Evolutionary conservation across 1,140 invertebrate genomes (phyloP).

Genomic region (Hypsibius dujardini): DNA sequence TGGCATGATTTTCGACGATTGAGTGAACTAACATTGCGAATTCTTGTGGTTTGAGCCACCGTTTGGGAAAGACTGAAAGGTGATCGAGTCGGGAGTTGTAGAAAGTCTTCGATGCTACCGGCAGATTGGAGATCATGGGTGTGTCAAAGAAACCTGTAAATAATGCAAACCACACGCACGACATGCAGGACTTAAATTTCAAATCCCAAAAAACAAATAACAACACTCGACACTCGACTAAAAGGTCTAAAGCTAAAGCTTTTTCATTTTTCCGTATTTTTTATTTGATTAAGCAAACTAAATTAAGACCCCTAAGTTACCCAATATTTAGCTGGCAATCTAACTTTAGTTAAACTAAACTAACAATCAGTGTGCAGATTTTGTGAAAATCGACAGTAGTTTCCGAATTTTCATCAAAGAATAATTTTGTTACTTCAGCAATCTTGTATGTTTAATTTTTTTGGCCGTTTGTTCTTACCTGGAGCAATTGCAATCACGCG

Average conservation of each 20-base stretch:
- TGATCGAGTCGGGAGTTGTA: neutral
- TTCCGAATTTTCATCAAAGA: neutral
- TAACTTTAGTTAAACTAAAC: neutral
- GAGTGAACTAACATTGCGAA: neutral
- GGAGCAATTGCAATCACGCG: conserved; percentile 67
- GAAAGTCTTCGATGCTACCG: too few species aligned
- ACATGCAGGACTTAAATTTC: neutral
- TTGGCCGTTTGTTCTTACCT: conserved; percentile 37
- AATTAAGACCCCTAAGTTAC: too few species aligned
- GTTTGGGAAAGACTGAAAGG: neutral
- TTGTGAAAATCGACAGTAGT: neutral
- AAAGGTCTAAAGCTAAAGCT: neutral
- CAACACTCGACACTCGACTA: neutral
- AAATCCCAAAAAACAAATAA: neutral
- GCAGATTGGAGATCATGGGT: too few species aligned
- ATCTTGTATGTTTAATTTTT: neutral
- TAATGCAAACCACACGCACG: too few species aligned
- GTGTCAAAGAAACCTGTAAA: too few species aligned
- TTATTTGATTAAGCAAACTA: too few species aligned
- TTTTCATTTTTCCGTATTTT: too few species aligned
- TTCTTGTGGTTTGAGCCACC: neutral
- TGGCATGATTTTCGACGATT: neutral
- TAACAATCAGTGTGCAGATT: neutral
- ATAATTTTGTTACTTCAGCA: neutral
- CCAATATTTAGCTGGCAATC: neutral